These are phyloP conservation scores for crab-eating macaque (Macaca fascicularis) DNA, from an alignment of 2,113 vertebrate genomes.

Conservation along the genomic window DNA sequence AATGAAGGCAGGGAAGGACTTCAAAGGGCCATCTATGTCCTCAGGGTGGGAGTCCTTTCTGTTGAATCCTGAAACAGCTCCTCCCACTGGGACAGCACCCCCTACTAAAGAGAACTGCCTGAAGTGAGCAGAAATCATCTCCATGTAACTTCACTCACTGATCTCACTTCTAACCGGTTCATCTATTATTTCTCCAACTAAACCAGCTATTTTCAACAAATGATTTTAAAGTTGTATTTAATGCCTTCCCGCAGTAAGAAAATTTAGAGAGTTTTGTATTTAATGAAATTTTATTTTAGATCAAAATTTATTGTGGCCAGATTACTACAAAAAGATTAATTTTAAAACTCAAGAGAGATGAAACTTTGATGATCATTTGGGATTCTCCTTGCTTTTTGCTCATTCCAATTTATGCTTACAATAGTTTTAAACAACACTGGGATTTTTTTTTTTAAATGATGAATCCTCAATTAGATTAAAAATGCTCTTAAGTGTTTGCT, in stretches of 20 bases:
- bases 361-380: background rate
- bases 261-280: constrained; percentile 27
- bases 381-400: constrained; percentile 1
- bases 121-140: background rate
- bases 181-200: constrained; percentile 6
- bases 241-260: background rate
- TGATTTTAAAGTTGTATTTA: constrained; percentile 35
- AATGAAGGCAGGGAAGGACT: background rate
- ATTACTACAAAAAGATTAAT: constrained; percentile 24
- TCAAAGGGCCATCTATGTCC: background rate
- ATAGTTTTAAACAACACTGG: background rate
- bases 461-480: background rate
- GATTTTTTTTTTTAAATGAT: background rate
- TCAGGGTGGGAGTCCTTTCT: background rate
- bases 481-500: background rate
- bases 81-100: background rate
- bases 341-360: constrained; percentile 28
- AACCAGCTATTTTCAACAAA: background rate
- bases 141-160: background rate
- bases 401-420: background rate
- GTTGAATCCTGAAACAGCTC: background rate
- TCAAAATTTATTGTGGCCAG: background rate
- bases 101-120: background rate
- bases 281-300: constrained; percentile 44
- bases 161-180: background rate